A percentile compares a stretch with the other conserved stretches of the same genome.
Conservation (phyloP, 1,140 invertebrate genomes). For the Drosophila albomicans region DNA sequence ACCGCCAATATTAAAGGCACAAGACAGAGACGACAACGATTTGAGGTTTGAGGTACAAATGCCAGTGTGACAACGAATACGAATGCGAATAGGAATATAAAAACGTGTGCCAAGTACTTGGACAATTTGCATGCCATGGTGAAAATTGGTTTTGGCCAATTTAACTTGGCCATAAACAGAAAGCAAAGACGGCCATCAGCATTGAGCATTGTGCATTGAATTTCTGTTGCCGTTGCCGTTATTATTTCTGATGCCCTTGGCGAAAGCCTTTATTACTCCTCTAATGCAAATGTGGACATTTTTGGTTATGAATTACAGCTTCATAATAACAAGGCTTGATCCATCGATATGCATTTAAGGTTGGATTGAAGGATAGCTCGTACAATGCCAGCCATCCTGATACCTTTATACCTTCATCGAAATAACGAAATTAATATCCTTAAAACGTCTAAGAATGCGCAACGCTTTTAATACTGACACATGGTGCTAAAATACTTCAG, state of each 20-base stretch:
- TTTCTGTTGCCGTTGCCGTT: slow-evolving; percentile 41
- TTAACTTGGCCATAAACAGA: slow-evolving; percentile 50
- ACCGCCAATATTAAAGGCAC: neutral
- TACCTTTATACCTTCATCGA: slow-evolving; percentile 34
- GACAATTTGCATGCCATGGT: slow-evolving; percentile 52
- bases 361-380: neutral
- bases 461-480: slow-evolving; percentile 41
- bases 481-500: slow-evolving; percentile 22
- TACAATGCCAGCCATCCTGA: neutral
- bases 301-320: slow-evolving; percentile 6
- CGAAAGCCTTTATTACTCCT: slow-evolving; percentile 31
- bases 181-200: slow-evolving; percentile 23
- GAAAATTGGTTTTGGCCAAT: slow-evolving; percentile 55
- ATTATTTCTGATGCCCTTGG: slow-evolving; percentile 45
- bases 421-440: slow-evolving; percentile 45
- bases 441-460: slow-evolving; percentile 30
- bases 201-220: slow-evolving; percentile 49
- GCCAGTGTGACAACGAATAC: slow-evolving; percentile 6
- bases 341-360: neutral
- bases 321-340: neutral
- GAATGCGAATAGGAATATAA: slow-evolving; percentile 1
- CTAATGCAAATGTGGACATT: slow-evolving; percentile 26
- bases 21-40: slow-evolving; percentile 9
- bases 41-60: slow-evolving; percentile 11
- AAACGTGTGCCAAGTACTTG: slow-evolving; percentile 19